Conservation (phyloP, 2,113 vertebrate species). For the Nyctereutes procyonoides region DNA sequence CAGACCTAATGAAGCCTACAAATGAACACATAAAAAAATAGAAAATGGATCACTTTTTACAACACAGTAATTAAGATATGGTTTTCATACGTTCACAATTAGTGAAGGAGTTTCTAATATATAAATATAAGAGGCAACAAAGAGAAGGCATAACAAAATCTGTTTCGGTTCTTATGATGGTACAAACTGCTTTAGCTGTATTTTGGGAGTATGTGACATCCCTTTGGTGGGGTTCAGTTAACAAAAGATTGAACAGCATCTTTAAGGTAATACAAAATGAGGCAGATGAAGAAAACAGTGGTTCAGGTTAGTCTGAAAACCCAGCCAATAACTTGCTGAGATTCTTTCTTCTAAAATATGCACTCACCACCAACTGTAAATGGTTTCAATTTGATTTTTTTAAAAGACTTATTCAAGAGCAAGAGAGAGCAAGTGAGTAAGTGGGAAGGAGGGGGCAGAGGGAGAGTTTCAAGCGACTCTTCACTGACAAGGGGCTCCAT, state of each 20-base stretch:
- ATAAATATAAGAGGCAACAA: neutral
- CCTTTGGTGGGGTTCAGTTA: neutral
- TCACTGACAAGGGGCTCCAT: neutral
- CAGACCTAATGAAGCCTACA: neutral
- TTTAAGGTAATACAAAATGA: slow-evolving; percentile 46
- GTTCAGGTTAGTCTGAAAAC: slow-evolving; percentile 16
- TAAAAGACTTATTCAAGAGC: neutral
- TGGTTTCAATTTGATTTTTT: neutral
- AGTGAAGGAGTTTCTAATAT: neutral
- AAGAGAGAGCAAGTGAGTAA: neutral
- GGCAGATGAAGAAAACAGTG: neutral
- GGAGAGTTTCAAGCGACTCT: neutral
- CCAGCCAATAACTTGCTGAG: neutral
- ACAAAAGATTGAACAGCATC: neutral
- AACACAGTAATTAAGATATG: neutral
- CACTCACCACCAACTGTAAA: neutral
- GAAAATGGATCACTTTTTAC: slow-evolving; percentile 3
- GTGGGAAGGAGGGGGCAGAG: neutral
- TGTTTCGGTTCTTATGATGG: neutral
- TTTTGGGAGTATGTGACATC: neutral
- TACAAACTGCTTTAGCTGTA: neutral
- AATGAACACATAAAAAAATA: slow-evolving; percentile 25
- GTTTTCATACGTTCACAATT: neutral
- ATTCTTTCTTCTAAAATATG: slow-evolving; percentile 9
- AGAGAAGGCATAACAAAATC: neutral